A percentile compares a stretch with the other conserved stretches of the same genome.
Conservation (phyloP, 2,888 invertebrate genomes). For the Stenodera caucasica region DNA sequence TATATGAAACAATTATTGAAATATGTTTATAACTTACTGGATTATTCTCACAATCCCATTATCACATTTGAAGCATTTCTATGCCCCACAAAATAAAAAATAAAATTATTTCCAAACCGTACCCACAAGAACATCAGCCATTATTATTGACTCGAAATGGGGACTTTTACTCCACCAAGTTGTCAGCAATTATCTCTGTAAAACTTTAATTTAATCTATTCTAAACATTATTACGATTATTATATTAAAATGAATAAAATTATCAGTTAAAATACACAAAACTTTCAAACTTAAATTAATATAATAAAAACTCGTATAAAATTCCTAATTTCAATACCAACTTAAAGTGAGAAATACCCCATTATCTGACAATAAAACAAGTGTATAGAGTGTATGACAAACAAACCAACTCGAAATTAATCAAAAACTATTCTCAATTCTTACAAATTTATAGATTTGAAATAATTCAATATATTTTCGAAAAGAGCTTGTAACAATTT, state of each 20-base stretch:
- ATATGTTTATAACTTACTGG: not conserved
- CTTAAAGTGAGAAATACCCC: not conserved
- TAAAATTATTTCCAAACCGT: conserved; percentile 7
- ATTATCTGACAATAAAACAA: not conserved
- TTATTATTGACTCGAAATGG: conserved; percentile 19
- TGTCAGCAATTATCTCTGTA: not conserved
- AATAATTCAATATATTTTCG: too few relatives aligned
- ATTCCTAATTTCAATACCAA: too few relatives aligned
- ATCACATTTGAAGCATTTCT: not conserved
- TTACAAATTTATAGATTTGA: too few relatives aligned
- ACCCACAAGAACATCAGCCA: conserved; percentile 21
- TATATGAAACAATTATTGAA: not conserved
- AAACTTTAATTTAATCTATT: not conserved
- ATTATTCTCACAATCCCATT: not conserved
- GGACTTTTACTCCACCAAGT: conserved; percentile 9
- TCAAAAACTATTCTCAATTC: too few relatives aligned
- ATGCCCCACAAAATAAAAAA: not conserved
- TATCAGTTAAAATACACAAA: not conserved
- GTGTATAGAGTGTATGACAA: not conserved
- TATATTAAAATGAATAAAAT: not conserved
- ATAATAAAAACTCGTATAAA: not conserved
- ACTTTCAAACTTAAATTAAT: not conserved
- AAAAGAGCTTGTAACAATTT: too few relatives aligned
- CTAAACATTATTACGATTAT: not conserved
- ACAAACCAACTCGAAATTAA: too few relatives aligned